Evolutionary conservation across 1,140 invertebrate species (phyloP), one percentile per base, ranked within the genome.

Genomic region (Platorchestia sp.): DNA sequence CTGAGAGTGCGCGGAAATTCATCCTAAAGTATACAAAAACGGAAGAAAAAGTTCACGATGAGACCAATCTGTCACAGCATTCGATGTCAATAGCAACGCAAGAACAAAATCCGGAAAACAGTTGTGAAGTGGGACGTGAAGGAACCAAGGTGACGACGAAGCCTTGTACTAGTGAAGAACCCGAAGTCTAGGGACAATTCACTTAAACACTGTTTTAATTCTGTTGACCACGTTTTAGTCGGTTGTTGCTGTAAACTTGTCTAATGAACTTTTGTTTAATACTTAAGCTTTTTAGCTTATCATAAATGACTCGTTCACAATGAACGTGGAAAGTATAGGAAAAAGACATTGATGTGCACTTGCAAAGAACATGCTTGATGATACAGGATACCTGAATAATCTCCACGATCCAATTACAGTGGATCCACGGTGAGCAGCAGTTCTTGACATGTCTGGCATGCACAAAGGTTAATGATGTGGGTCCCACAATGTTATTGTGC

Each of bases 211-310:
- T 36, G 59, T 75, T 75, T 10, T 75, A 75, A 75, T 75, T 75
- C 59, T 75, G 59, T 75, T 75, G 59, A 75, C 59, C 59, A 75
- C 59, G 27, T 75, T 75, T 89, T 44, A 89, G n/a, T 89, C 43
- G 87, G 87, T 89, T 89, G 87, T 89, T 89, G 41, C n/a, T 89
- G 41, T 44, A 42, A 89, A 89, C 27, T 89, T 89, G n/a, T 89
- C 43, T 89, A 89, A 89, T 89, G 87, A 44, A 44, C 43, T 89
- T 89, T 41, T 89, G 87, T 89, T 89, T 75, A 75, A 75, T 75
- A 89, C 43, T 42, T 89, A 89, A 89, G 87, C 87, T 89, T 89
- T 89, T 89, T 89, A 89, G 87, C 87, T 89, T 89, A 89, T 89
- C n/a, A 42, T 89, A 89, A 89, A 89, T 89, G 87, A 89, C 87